phyloP scores from a whole-genome alignment of 2,888 invertebrate species.

The Coelinius sp. region DNA sequence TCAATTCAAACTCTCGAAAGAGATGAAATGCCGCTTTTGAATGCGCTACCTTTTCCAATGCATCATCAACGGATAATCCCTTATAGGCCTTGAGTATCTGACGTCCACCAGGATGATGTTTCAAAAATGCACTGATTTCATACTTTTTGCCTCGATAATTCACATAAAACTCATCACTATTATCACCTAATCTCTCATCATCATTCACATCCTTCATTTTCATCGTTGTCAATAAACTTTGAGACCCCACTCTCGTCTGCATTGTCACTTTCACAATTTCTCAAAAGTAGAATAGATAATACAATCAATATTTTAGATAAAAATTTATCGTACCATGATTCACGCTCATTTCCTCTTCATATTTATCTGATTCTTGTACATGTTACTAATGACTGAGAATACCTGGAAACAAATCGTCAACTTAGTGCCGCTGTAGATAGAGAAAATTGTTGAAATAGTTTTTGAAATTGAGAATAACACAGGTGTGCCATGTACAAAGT shows the following conservation, averaged over 20 bases:
- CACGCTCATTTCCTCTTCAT: not conserved
- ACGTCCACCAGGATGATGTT: constrained; percentile 83
- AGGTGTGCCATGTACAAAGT: not conserved
- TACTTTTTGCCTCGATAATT: constrained; percentile 72
- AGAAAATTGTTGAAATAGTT: not conserved
- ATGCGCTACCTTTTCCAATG: constrained; percentile 75
- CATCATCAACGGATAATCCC: constrained; percentile 73
- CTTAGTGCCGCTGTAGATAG: not conserved
- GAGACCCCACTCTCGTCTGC: not conserved
- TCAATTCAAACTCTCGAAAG: constrained; percentile 75
- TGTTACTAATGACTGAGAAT: not conserved
- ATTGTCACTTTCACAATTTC: not conserved
- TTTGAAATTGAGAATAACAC: not conserved
- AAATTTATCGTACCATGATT: not conserved
- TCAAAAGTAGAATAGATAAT: not conserved
- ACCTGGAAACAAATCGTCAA: constrained; percentile 2
- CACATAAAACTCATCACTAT: constrained; percentile 68
- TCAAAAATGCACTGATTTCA: constrained; percentile 78
- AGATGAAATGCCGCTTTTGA: constrained; percentile 78
- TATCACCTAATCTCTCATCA: constrained; percentile 11
- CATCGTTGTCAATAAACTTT: not conserved
- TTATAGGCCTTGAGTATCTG: constrained; percentile 76
- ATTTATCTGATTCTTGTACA: not conserved
- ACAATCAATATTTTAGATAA: not conserved
- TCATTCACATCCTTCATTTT: not conserved